These are phyloP conservation scores for Sisor rabdophorus DNA, from an alignment of 2,113 vertebrate genomes.

Conservation along the genomic window DNA sequence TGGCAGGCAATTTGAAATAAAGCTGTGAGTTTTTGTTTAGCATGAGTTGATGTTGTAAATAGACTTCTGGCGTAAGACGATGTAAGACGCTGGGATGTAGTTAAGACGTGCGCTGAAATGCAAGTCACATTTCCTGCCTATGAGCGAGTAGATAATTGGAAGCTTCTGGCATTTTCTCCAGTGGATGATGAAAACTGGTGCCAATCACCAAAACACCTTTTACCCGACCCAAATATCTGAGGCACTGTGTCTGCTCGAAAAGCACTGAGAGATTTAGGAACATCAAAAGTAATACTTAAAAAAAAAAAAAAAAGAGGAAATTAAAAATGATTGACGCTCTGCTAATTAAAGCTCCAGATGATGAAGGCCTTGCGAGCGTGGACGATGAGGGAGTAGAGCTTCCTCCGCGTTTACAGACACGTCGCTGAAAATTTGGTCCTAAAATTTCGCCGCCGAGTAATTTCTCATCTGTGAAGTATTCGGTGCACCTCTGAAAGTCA, in stretches of 20 bases:
- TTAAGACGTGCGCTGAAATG: slow-evolving; percentile 32
- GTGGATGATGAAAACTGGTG: slow-evolving; percentile 51
- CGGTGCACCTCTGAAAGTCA: background rate
- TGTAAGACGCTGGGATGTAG: slow-evolving; percentile 1
- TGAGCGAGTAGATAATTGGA: slow-evolving; percentile 46
- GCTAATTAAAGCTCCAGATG: background rate
- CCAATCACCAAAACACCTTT: slow-evolving; percentile 41
- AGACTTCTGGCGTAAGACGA: slow-evolving; percentile 8
- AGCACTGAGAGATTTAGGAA: slow-evolving; percentile 22
- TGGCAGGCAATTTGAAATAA: background rate
- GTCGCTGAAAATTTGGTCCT: background rate
- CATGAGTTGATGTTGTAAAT: slow-evolving; percentile 26
- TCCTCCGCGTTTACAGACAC: background rate
- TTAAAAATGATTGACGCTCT: slow-evolving; percentile 14
- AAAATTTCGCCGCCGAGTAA: background rate
- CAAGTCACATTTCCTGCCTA: slow-evolving; percentile 41
- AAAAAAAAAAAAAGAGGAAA: slow-evolving; percentile 18
- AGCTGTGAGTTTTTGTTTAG: slow-evolving; percentile 13
- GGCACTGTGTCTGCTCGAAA: slow-evolving; percentile 29
- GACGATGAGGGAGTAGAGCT: background rate
- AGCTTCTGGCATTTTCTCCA: slow-evolving; percentile 40
- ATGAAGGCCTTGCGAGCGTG: background rate
- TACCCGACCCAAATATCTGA: slow-evolving; percentile 29
- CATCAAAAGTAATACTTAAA: slow-evolving; percentile 25
- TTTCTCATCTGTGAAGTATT: background rate